Evolutionary conservation across 2,888 invertebrate species (phyloP).

Genomic region (Nephrotoma guestfalica): DNA sequence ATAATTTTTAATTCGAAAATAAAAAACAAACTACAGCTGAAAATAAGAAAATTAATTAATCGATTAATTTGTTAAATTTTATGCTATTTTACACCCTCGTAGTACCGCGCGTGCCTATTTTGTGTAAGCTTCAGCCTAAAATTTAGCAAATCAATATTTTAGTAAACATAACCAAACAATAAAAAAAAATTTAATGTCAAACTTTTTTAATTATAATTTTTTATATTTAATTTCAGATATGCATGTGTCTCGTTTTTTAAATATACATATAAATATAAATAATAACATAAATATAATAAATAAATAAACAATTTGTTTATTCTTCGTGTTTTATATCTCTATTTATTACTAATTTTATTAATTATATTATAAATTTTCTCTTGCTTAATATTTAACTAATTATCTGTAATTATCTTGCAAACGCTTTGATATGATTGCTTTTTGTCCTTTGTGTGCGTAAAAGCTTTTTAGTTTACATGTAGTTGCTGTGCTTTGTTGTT

Average conservation of each 20-base stretch:
- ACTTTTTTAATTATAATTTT: not conserved
- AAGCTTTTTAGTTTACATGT: not conserved
- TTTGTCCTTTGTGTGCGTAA: not conserved
- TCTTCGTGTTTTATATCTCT: not conserved
- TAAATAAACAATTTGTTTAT: not conserved
- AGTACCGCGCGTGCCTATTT: too few relatives aligned
- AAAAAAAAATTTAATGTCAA: not conserved
- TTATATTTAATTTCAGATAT: not conserved
- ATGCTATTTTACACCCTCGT: not conserved
- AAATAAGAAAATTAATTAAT: not conserved
- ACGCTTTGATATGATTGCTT: not conserved
- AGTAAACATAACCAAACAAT: not conserved
- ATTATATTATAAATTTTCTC: not conserved
- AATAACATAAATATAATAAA: not conserved
- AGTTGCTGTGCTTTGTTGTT: not conserved
- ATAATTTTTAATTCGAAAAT: not conserved
- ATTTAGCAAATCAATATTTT: not conserved
- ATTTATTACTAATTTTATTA: not conserved
- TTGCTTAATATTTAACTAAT: not conserved
- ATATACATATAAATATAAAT: not conserved
- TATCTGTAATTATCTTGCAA: too few relatives aligned
- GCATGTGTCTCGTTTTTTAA: not conserved
- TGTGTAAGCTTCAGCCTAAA: not conserved
- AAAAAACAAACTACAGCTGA: not conserved
- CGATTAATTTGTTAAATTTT: not conserved